Evolutionary conservation across 2,888 invertebrate genomes (phyloP), one percentile per base, ranked within the genome.

Genomic region (Saturnia pavonia): DNA sequence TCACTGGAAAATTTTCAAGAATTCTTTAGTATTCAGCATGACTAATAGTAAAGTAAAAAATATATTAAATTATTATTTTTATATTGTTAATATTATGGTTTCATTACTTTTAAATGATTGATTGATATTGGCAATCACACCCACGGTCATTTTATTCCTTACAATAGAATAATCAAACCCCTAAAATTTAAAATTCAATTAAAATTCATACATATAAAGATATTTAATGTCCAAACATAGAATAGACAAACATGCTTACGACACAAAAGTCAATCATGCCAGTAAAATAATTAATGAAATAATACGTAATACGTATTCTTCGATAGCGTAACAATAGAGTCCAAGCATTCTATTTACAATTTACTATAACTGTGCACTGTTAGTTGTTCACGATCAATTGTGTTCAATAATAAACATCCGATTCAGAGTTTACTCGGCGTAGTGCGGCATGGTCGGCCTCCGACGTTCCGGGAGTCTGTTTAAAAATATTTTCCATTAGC

Each of bases 401-500:
- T 81, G 81, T 83, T 84, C 83, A 83, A 85, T 88, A 88, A 85
- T 86, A 84, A 83, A 85, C 80, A 80, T 75, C 80, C 79, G 81
- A 78, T 78, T 80, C 80, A 74, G 76, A 78, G 79, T 78, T 77
- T 79, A 80, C 84, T 85, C 83, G 82, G 81, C 71, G 72, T 74
- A 75, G 80, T 75, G 76, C 83, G 82, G 81, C 72, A 72, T 75
- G 76, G 80, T 75, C 77, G 76, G 78, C 69, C 63, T 72, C 72
- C 69, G 72, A 67, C 63, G 67, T 74, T 78, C 77, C 76, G 76
- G 77, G 73, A 71, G 70, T 72, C 72, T 69, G 76, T 74, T 79
- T 80, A 80, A 82, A 84, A 83, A 82, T 80, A 82, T 84, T 82
- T 83, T 85, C 84, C 84, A 85, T 84, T 85, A 81, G 74, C 74